Percentiles rank a stretch among this genome's conserved stretches.
Conservation (phyloP, 1,140 invertebrate genomes). For the Drosophila busckii region DNA sequence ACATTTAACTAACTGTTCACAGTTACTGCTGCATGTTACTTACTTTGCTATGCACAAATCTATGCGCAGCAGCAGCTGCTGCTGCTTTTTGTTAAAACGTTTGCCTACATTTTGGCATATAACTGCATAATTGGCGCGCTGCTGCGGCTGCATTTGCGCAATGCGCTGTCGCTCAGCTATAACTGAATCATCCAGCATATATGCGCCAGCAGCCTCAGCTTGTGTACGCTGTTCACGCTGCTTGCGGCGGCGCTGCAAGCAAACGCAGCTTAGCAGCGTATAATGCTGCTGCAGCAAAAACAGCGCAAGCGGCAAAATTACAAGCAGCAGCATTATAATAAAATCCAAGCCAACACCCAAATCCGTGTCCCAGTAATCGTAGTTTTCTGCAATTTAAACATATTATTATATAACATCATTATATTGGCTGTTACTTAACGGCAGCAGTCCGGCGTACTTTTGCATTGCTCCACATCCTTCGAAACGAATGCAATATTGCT, state of each 20-base stretch:
- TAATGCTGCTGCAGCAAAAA: conserved; percentile 3
- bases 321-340: background rate
- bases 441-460: conserved; percentile 38
- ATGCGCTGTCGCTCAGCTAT: conserved; percentile 8
- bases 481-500: conserved; percentile 30
- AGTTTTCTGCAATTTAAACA: too few relatives aligned
- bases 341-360: background rate
- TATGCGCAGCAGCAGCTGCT: conserved; percentile 15
- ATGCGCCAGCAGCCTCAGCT: too few relatives aligned
- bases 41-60: conserved; percentile 38
- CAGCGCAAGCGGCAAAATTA: background rate
- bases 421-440: conserved; percentile 27
- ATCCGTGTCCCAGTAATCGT: background rate
- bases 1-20: too few relatives aligned
- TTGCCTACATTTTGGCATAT: conserved; percentile 12
- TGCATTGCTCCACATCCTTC: conserved; percentile 19
- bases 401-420: too few relatives aligned
- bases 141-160: background rate
- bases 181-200: conserved; percentile 14
- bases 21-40: background rate
- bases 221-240: background rate
- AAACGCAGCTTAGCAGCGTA: background rate
- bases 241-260: background rate
- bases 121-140: conserved; percentile 1
- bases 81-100: background rate